Evolutionary conservation across 2,797 vertebrate genomes (phyloP), one percentile per base, ranked within the genome.

Genomic region (Alcedo quadribrachys): DNA sequence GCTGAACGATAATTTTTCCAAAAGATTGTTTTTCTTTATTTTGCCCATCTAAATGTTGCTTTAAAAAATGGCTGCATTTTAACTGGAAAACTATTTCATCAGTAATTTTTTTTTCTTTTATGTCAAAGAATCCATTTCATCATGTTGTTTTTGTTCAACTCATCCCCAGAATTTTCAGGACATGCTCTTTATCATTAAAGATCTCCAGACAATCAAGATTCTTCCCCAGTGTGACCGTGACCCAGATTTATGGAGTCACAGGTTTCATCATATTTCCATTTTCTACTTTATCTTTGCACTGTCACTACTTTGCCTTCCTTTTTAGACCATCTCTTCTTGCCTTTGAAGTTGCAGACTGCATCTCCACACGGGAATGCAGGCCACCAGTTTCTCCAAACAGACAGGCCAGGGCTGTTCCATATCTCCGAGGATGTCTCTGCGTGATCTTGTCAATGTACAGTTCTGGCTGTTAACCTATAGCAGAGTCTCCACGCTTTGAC

Each of bases 271-370:
- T 89, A 42, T 74, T 93, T 89, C 77, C 85, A 92, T 95, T 96
- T 53, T 46, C 85, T 94, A 30, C 78, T 87, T 83, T 84, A 10
- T 25, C 79, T 86, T 74, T 73, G 43, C 73, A 6, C 71, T 54
- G 42, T 84, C 83, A 90, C 90, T 54, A n/a, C 89, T 81, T 79
- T 83, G 79, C 93, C 68, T 82, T 62, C 90, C 93, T 77, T 87
- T 92, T 77, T 50, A 85, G 89, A 82, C 63, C 90, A 89, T 84
- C 91, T 83, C 93, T 96, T 96, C 82, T 94, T 81, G 91, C 96
- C 96, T 97, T 97, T 97, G 96, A 83, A 97, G 96, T 97, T 97
- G 96, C 87, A 87, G 69, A 90, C 94, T 93, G 90, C 88, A 81
- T 94, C 93, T 95, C 85, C 53, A 83, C 37, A 1, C 37, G 93